Evolutionary conservation across 1,140 invertebrate species (phyloP), one percentile per base, ranked within the genome.

Genomic region (Lamellibrachia luymesi): DNA sequence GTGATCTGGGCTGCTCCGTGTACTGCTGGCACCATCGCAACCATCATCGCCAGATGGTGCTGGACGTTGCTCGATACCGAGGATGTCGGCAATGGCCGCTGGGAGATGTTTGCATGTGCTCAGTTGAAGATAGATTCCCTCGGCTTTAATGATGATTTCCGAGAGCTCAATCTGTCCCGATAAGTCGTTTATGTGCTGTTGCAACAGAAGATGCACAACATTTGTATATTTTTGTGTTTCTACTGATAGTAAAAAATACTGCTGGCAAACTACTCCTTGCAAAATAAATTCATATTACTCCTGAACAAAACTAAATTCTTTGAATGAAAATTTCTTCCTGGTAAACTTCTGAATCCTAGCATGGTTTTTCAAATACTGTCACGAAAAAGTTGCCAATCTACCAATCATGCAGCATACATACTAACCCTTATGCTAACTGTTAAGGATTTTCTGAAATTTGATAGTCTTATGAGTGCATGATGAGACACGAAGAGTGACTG

Each of bases 161-260:
- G 98, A 97, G 25, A 99, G 96, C 94, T 99, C 97, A 91, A 99
- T 97, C 92, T 97, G 97, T 95, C 98, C 97, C 50, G 98, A 98
- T 92, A 99, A 96, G 95, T 99, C 98, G 96, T 99, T 99, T 93
- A 99, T 98, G 95, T 99, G 98, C 98, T 98, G 64, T 27, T 25
- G 96, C 89, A 97, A 97, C 93, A 93, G 94, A 95, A 95, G 94
- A 94, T 90, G 93, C 94, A 93, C 5, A 92, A 92, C 50, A 13
- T 91, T 89, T 91, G 89, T 38, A 90, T 91, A 92, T 93, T 49
- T 22, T 50, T 51, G 6, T 27, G 17, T 50, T 13, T 90, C 93
- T 90, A 80, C 38, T 90, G 94, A 80, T 22, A 2, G 56, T 94
- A 95, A 92, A 93, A 94, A 93, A 94, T 93, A 92, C 93, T 91